A percentile compares a stretch with the other conserved stretches of the same genome.
Evolutionary conservation across 2,888 invertebrate genomes (phyloP).

Genomic region (Stegana nigrithorax): DNA sequence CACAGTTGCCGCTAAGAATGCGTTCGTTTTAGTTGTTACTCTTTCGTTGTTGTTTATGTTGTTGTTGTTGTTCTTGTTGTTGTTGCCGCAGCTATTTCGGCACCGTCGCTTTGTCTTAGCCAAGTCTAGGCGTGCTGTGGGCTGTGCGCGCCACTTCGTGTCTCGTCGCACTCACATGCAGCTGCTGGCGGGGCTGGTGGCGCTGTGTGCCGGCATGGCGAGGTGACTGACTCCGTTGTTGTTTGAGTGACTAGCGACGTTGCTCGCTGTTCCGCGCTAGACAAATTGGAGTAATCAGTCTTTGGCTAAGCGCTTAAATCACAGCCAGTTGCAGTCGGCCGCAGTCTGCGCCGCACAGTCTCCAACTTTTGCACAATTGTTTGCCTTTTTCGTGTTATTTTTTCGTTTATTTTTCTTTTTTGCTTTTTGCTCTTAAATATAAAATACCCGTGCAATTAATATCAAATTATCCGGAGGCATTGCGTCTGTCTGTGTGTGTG

Average conservation of each 20-base stretch:
- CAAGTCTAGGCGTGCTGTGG: too few species aligned
- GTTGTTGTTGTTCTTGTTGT: not conserved
- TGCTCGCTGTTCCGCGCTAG: constrained; percentile 32
- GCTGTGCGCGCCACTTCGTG: too few species aligned
- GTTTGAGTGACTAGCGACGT: not conserved
- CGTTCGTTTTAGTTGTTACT: too few species aligned
- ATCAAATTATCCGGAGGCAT: constrained; percentile 57
- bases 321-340: constrained; percentile 28
- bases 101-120: too few species aligned
- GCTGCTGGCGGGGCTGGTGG: not conserved
- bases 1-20: too few species aligned
- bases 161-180: too few species aligned
- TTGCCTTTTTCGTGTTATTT: too few species aligned
- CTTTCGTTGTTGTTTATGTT: not conserved
- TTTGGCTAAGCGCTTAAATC: constrained; percentile 41
- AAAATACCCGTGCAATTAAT: constrained; percentile 60
- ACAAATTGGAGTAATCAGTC: constrained; percentile 64
- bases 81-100: not conserved
- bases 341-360: constrained; percentile 4
- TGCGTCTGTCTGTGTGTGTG: constrained; percentile 23
- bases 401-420: not conserved
- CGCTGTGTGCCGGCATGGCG: not conserved
- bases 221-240: too few species aligned
- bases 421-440: constrained; percentile 33
- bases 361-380: constrained; percentile 9